These are phyloP conservation scores for Gisinianus flammeolus DNA, from an alignment of 2,888 invertebrate species.

Conservation along the genomic window DNA sequence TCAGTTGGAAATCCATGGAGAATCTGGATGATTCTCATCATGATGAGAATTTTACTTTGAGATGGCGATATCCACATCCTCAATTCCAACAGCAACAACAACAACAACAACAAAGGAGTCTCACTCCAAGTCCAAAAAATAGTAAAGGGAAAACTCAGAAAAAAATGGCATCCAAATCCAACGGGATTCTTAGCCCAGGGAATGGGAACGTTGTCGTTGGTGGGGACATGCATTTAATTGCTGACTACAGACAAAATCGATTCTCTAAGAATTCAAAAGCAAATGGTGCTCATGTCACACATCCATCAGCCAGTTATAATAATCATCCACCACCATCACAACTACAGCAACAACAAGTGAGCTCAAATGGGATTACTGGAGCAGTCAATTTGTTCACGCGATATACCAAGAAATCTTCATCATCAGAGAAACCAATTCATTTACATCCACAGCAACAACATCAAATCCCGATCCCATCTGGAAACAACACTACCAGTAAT, in stretches of 20 bases:
- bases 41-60: slow-evolving; percentile 56
- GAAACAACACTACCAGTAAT: background rate
- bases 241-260: slow-evolving; percentile 52
- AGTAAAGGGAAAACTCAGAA: slow-evolving; percentile 36
- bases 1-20: slow-evolving; percentile 54
- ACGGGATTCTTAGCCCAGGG: background rate
- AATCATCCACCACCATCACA: background rate
- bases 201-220: background rate
- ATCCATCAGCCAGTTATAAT: background rate
- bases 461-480: slow-evolving; percentile 23
- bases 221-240: slow-evolving; percentile 40
- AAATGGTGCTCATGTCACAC: slow-evolving; percentile 22
- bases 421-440: slow-evolving; percentile 39
- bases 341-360: background rate
- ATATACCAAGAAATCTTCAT: slow-evolving; percentile 50
- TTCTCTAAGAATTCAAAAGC: slow-evolving; percentile 51
- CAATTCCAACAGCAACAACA: slow-evolving; percentile 23
- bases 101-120: slow-evolving; percentile 26
- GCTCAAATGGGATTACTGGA: slow-evolving; percentile 15
- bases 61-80: slow-evolving; percentile 54
- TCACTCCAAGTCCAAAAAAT: slow-evolving; percentile 39
- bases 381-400: slow-evolving; percentile 46
- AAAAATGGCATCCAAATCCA: slow-evolving; percentile 27
- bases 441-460: slow-evolving; percentile 39
- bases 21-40: slow-evolving; percentile 42